Evolutionary conservation across 2,797 vertebrate genomes (phyloP).

Genomic region (Apogon hyalosoma): DNA sequence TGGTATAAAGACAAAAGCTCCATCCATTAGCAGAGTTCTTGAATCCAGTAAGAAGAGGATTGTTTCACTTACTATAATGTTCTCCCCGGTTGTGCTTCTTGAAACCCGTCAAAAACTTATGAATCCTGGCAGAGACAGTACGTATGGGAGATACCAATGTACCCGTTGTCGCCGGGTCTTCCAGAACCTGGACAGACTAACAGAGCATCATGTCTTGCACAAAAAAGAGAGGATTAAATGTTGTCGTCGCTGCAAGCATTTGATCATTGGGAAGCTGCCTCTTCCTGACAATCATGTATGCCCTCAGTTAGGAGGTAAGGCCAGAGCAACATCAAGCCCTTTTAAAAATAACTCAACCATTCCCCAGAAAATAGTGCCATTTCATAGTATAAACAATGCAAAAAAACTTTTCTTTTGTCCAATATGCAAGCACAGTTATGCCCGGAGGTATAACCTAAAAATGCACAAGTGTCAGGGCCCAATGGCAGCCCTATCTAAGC

Average conservation of each 20-base stretch:
- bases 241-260: slow-evolving; percentile 82
- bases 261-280: slow-evolving; percentile 79
- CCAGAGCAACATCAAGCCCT: slow-evolving; percentile 27
- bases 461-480: slow-evolving; percentile 81
- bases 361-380: slow-evolving; percentile 62
- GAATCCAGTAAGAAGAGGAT: slow-evolving; percentile 74
- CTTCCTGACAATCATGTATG: slow-evolving; percentile 81
- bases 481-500: slow-evolving; percentile 11
- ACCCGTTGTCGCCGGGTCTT: slow-evolving; percentile 83
- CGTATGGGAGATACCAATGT: slow-evolving; percentile 81
- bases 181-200: slow-evolving; percentile 78
- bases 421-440: slow-evolving; percentile 83
- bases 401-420: slow-evolving; percentile 80
- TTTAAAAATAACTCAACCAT: slow-evolving; percentile 45
- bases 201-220: slow-evolving; percentile 85
- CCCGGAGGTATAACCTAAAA: slow-evolving; percentile 82
- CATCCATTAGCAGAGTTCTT: slow-evolving; percentile 70
- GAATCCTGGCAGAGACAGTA: slow-evolving; percentile 58
- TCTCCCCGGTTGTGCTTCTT: slow-evolving; percentile 85
- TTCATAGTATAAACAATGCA: slow-evolving; percentile 64
- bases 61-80: slow-evolving; percentile 80
- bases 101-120: slow-evolving; percentile 84
- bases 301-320: slow-evolving; percentile 53
- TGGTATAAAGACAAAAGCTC: slow-evolving; percentile 69
- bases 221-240: slow-evolving; percentile 85